Conservation (phyloP, 2,888 invertebrate species). For the Paralinhomoeus sp. region DNA sequence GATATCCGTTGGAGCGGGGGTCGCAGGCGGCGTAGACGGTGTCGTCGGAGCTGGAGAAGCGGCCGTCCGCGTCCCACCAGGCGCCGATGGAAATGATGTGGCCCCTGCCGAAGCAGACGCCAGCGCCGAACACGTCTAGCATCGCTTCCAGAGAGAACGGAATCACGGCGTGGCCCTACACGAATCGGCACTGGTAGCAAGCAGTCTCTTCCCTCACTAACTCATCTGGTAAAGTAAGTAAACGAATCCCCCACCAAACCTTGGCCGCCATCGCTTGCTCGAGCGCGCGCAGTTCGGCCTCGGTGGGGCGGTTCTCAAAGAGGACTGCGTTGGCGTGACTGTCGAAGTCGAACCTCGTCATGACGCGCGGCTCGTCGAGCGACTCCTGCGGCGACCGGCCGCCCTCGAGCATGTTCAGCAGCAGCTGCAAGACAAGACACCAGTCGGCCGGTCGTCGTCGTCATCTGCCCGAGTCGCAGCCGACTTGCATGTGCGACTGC, state of each 20-base stretch:
- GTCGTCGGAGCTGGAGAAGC: not conserved
- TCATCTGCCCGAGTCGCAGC: too few species aligned
- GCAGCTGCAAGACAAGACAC: too few species aligned
- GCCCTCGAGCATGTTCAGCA: constrained; percentile 1
- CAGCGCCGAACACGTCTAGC: constrained; percentile 9
- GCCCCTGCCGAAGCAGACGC: constrained; percentile 19
- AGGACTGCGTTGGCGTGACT: constrained; percentile 4
- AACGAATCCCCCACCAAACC: constrained; percentile 11
- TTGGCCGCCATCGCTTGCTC: constrained; percentile 2
- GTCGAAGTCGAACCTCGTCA: constrained; percentile 1
- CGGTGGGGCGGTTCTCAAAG: constrained; percentile 20
- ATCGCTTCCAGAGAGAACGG: too few species aligned
- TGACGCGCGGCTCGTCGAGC: constrained; percentile 1
- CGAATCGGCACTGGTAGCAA: too few species aligned
- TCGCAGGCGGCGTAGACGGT: constrained; percentile 25
- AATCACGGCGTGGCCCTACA: too few species aligned
- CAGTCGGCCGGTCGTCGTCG: too few species aligned
- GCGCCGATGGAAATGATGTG: constrained; percentile 22
- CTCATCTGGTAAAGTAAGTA: too few species aligned
- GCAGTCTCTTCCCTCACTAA: too few species aligned
- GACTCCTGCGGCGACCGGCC: constrained; percentile 1
- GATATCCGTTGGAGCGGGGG: constrained; percentile 21
- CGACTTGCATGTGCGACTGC: constrained; percentile 4
- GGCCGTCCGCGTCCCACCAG: not conserved
- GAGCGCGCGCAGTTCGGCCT: constrained; percentile 9